phyloP scores from a whole-genome alignment of 2,113 vertebrate genomes.

The Rhinolophus ferrumequinum region DNA sequence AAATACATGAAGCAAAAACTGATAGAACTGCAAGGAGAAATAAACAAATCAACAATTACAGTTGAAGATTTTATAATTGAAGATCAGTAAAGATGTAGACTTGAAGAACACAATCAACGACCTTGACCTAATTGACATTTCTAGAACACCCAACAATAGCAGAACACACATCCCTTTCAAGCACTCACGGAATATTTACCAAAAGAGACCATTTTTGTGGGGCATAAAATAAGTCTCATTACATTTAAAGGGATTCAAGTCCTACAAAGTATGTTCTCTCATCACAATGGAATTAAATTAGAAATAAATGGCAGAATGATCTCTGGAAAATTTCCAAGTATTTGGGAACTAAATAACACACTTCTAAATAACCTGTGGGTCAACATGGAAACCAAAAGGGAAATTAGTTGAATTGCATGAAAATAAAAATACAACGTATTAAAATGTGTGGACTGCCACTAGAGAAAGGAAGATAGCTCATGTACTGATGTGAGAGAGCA shows the following conservation, averaged over 20 bases:
- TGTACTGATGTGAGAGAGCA: not conserved
- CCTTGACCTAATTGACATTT: not conserved
- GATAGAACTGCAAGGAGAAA: not conserved
- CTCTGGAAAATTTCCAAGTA: not conserved
- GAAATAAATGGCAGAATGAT: not conserved
- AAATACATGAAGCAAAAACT: constrained; percentile 4
- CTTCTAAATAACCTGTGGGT: not conserved
- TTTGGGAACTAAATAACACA: not conserved
- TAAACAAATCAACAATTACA: not conserved
- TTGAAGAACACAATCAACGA: not conserved
- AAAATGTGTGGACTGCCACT: not conserved
- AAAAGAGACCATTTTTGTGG: not conserved
- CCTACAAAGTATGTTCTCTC: not conserved
- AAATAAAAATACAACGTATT: not conserved
- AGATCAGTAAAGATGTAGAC: not conserved
- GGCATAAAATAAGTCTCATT: not conserved
- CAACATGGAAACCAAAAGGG: not conserved
- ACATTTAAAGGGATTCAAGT: not conserved
- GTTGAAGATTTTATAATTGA: not conserved
- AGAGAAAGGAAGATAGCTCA: not conserved
- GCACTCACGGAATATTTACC: not conserved
- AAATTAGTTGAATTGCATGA: not conserved
- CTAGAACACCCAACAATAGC: not conserved
- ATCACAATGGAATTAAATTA: not conserved
- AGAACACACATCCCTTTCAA: not conserved